A percentile compares a stretch with the other conserved stretches of the same genome.
These are phyloP conservation scores for Spondyliosoma cantharus DNA, from an alignment of 2,797 vertebrate species.

Conservation along the genomic window DNA sequence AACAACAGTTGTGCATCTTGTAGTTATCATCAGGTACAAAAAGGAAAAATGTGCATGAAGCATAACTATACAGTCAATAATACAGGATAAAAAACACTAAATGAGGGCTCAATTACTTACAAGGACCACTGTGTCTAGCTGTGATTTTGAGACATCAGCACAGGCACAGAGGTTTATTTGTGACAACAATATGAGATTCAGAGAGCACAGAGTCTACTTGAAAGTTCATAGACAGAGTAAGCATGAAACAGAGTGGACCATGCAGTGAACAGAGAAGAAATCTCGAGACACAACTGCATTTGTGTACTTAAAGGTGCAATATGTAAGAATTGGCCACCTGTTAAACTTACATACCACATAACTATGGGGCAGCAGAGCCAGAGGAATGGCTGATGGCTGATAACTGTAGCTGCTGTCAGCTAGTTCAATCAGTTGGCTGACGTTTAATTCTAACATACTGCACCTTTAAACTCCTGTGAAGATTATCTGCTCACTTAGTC, in stretches of 20 bases:
- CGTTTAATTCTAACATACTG: no score
- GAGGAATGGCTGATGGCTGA: no score
- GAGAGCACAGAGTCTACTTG: background rate
- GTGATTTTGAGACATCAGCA: background rate
- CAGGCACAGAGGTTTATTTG: background rate
- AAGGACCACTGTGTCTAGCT: background rate
- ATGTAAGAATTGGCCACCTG: no score
- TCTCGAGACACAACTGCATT: background rate
- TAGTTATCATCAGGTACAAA: background rate
- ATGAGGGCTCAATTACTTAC: background rate
- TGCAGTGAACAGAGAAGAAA: background rate
- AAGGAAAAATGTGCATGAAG: background rate
- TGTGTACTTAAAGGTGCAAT: background rate
- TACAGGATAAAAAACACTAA: background rate
- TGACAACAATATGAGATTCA: background rate
- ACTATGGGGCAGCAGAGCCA: no score
- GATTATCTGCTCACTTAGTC: background rate
- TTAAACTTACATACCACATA: no score
- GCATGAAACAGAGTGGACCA: background rate
- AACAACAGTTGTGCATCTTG: background rate
- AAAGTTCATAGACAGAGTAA: background rate
- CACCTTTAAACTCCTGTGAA: background rate
- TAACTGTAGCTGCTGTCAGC: no score
- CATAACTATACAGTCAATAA: conserved; percentile 38
- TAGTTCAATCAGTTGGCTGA: no score